These are phyloP conservation scores for Ennomos erosarius DNA, from an alignment of 2,888 invertebrate species.

Conservation along the genomic window DNA sequence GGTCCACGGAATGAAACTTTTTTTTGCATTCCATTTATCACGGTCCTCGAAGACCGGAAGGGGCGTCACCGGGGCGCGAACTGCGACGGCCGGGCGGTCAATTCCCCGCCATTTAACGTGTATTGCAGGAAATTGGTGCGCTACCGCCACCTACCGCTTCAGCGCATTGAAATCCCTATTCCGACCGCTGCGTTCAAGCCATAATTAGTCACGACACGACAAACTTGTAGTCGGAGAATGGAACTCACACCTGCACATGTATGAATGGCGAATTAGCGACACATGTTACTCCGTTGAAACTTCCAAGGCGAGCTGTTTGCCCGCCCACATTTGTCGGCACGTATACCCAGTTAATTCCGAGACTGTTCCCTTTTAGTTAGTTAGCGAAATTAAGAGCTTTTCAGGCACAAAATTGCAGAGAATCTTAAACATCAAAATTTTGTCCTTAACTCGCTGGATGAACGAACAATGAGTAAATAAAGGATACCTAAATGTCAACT, in stretches of 20 bases:
- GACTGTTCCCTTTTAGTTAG: constrained; percentile 35
- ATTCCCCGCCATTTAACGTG: constrained; percentile 66
- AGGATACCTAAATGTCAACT: constrained; percentile 25
- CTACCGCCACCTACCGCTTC: constrained; percentile 33
- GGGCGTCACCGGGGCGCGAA: constrained; percentile 38
- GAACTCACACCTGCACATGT: constrained; percentile 30
- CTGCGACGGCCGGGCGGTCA: constrained; percentile 43
- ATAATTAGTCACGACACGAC: constrained; percentile 58
- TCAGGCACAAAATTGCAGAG: constrained; percentile 19
- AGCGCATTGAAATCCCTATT: constrained; percentile 46
- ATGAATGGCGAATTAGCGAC: constrained; percentile 45
- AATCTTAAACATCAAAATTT: constrained; percentile 25
- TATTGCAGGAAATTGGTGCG: constrained; percentile 69
- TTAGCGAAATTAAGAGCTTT: constrained; percentile 38
- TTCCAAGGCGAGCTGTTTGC: constrained; percentile 31
- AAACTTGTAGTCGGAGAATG: constrained; percentile 46
- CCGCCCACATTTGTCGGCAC: constrained; percentile 36
- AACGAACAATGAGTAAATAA: constrained; percentile 37
- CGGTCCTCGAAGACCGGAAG: constrained; percentile 44
- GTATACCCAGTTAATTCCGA: constrained; percentile 36
- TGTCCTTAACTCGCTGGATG: constrained; percentile 36
- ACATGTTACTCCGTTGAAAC: constrained; percentile 36
- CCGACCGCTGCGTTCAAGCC: constrained; percentile 50
- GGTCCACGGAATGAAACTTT: constrained; percentile 40
- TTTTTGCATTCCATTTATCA: constrained; percentile 47